Evolutionary conservation across 1,140 invertebrate genomes (phyloP).

Genomic region (Drosophila rufa): DNA sequence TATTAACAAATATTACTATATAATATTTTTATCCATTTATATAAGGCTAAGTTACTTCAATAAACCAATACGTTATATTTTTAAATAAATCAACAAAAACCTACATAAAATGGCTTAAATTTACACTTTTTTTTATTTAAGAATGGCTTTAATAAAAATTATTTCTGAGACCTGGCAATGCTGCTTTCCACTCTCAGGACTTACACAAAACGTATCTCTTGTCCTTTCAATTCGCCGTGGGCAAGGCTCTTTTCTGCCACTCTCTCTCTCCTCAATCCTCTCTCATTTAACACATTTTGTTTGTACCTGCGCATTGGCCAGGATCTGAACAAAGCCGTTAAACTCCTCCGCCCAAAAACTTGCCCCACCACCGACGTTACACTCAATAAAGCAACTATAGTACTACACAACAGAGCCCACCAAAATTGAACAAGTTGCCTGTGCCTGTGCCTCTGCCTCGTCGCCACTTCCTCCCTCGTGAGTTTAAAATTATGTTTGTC

Average conservation of each 20-base stretch:
- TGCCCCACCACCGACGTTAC: not conserved
- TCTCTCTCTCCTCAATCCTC: constrained; percentile 5
- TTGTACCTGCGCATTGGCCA: constrained; percentile 73
- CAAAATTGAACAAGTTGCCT: constrained; percentile 35
- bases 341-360: constrained; percentile 2
- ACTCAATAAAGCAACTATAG: constrained; percentile 29
- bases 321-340: constrained; percentile 22
- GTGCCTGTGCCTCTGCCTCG: not conserved
- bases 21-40: too few species aligned
- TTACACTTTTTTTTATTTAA: not conserved
- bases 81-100: not conserved
- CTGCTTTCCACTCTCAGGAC: constrained; percentile 4
- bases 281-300: constrained; percentile 58
- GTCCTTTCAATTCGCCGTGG: constrained; percentile 34
- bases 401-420: constrained; percentile 22
- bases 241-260: not conserved
- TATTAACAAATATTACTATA: not conserved
- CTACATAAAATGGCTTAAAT: not conserved
- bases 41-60: not conserved
- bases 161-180: constrained; percentile 7
- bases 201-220: not conserved
- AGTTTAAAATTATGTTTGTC: constrained; percentile 54
- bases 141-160: not conserved
- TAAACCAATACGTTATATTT: not conserved
- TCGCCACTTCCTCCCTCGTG: not conserved